Evolutionary conservation across 2,113 vertebrate species (phyloP).

Genomic region (Siphamia tubifer): DNA sequence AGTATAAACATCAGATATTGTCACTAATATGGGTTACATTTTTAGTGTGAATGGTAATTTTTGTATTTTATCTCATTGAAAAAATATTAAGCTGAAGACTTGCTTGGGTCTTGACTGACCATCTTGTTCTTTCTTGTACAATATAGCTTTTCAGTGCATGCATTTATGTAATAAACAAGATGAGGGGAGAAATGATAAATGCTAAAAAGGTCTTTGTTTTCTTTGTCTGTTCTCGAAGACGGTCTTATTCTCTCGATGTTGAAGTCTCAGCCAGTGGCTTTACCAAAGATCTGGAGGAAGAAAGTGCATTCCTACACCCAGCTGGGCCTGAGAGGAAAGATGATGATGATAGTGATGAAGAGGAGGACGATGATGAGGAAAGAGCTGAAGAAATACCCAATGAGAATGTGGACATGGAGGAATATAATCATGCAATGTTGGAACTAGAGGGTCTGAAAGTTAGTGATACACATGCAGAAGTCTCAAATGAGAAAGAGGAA

Average conservation of each 20-base stretch:
- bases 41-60: too few species aligned
- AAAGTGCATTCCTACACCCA: conserved; percentile 82
- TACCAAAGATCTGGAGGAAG: conserved; percentile 87
- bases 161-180: background rate
- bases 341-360: conserved; percentile 33
- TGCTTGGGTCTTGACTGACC: background rate
- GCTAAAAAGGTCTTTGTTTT: background rate
- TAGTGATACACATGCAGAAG: conserved; percentile 20
- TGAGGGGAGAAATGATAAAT: background rate
- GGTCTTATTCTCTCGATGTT: conserved; percentile 85
- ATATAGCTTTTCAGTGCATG: too few species aligned
- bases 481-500: conserved; percentile 6
- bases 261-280: conserved; percentile 93
- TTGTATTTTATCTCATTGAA: too few species aligned
- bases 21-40: too few species aligned
- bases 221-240: conserved; percentile 67
- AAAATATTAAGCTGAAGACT: too few species aligned
- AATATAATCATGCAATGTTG: conserved; percentile 79
- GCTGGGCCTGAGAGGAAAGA: conserved; percentile 75
- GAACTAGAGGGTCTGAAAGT: conserved; percentile 75
- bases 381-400: background rate
- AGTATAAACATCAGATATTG: too few species aligned
- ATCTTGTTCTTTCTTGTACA: background rate
- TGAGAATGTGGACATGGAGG: conserved; percentile 69
- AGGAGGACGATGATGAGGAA: conserved; percentile 47